Evolutionary conservation across 2,113 vertebrate species (phyloP), one percentile per base, ranked within the genome.

Genomic region (Ammodytes marinus): DNA sequence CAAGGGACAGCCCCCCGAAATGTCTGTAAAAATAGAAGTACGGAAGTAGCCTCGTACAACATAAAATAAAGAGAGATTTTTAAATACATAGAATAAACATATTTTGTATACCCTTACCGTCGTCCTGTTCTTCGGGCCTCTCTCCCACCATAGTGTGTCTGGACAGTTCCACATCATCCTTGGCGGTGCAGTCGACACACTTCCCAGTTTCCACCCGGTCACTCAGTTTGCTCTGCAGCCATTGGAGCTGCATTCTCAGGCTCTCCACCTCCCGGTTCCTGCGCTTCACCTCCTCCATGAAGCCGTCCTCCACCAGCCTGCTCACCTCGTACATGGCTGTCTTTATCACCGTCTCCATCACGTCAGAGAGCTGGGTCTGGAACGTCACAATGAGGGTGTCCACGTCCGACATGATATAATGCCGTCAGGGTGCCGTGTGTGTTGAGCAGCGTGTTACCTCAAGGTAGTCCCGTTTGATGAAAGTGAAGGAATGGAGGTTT

Each of bases 311-410:
- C 50, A 96, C 95, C 69, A 96, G 17, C 67, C 90, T 86, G 52
- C 92, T 94, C 64, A 96, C 89, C 83, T 96, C 93, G 40, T 85
- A 94, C 90, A 96, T 89, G 10, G 95, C 92, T 0, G 93, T 92
- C 82, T 95, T 95, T 13, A 95, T 72, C 60, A 96, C 85, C 1
- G 92, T 86, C 87, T 95, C 95, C 95, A 96, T 94, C 64, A 96
- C 92, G 37, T 93, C 93, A 4, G 94, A 94, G 0, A 96, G 93
- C 86, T 94, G 94, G 13, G 92, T 90, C 91, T 95, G 95, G 80
- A 96, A 96, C 4, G 93, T 88, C 19, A 93, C 87, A 14, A 95
- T 65, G 7, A 95, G 87, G 12, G 83, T 77, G 70, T 95, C 94
- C 74, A 92, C 43, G 37, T 92, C 86, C 80, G 93, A 91, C 95